Conservation (phyloP, 2,797 vertebrate species). For the Mus caroli region DNA sequence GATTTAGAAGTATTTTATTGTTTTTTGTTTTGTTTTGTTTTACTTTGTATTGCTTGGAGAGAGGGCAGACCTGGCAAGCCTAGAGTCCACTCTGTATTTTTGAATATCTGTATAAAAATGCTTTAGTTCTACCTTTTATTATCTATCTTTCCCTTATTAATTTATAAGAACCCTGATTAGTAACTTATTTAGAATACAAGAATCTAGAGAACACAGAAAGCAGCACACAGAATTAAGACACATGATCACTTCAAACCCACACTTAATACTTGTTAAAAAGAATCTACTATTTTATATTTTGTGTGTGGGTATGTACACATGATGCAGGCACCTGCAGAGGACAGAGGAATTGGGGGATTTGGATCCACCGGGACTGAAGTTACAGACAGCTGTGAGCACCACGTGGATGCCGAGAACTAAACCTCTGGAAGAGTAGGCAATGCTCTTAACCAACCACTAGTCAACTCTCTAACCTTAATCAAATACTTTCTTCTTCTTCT, state of each 20-base stretch:
- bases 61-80: neutral
- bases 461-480: neutral
- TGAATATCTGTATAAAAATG: neutral
- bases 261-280: neutral
- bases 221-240: neutral
- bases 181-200: neutral
- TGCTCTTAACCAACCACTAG: neutral
- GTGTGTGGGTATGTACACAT: neutral
- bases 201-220: neutral
- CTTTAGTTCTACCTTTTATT: neutral
- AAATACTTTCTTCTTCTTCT: neutral
- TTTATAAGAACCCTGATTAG: neutral
- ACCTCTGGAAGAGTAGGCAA: neutral
- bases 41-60: neutral
- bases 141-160: conserved; percentile 53
- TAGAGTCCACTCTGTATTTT: neutral
- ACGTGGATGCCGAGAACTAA: neutral
- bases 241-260: neutral
- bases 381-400: neutral
- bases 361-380: neutral
- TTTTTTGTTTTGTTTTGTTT: neutral
- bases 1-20: neutral
- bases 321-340: neutral
- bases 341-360: neutral
- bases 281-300: neutral